Base-by-base conservation (phyloP, 2,113 vertebrate species). In the Oostethus manadensis region DNA sequence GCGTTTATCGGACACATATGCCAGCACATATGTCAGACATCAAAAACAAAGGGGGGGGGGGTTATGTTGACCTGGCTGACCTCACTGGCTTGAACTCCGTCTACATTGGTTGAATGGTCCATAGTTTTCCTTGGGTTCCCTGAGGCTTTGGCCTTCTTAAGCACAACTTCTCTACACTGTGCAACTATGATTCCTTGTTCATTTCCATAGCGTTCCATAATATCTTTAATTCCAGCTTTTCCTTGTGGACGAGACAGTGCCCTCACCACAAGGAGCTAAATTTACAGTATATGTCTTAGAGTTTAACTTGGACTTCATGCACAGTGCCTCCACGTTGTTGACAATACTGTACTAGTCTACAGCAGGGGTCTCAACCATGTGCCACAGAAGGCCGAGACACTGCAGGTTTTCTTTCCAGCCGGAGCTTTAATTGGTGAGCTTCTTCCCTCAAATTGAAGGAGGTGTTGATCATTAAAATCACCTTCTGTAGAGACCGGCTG, bases 1-100 rank as follows among this genome's bases (percentile, higher is more conserved):
- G 51, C 68, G 57, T 77, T 67, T 56, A 62, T 71, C 68, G 22
- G 58, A 84, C 78, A 77, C 74, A 73, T 80, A 70, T 77, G 78
- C 46, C 56, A 55, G 57, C 64, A 58, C 84, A 77, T 63, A 77
- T 73, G 79, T 61, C 7, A 17, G 38, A 53, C 59, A 61, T 63
- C 17, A 65, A 56, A 71, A 57, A 56, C 33, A 20, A 50, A 58
- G 59, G 49, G 60, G 3, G 47, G 54, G 76, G 51, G 43, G 58
- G 60, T 63, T 74, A 35, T 38, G 26, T 20, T 45, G 48, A 61
- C 58, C 64, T 42, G 29, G 51, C 56, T 50, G 43, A 44, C 44
- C 65, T 71, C 56, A 20, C 46, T 74, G 70, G 51, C 50, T 55
- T 3, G 3, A 70, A 64, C 58, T 57, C 45, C 45, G 1, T 65